Base-by-base conservation (phyloP, 2,797 vertebrate species). In the Hippoglossus hippoglossus region DNA sequence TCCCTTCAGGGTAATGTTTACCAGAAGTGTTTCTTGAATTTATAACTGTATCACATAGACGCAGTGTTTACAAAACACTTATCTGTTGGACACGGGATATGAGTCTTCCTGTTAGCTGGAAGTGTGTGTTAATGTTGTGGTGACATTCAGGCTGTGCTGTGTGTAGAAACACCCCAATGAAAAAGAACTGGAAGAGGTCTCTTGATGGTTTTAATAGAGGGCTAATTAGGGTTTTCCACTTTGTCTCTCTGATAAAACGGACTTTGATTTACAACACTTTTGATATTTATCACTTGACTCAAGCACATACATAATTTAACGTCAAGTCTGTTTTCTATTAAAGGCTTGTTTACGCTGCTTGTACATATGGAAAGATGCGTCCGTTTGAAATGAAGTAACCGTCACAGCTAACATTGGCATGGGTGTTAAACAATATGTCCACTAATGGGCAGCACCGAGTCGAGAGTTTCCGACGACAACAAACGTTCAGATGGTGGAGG, bases 81-180 rank as follows among this genome's bases (percentile, higher is more conserved):
- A 86, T 89, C 77, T 83, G 56, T 68, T 39, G 52, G 63, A 52
- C 77, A 51, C 4, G 56, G 67, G 52, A 81, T 53, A 63, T 56
- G 21, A 18, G 25, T 67, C 76, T 91, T 89, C 83, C 86, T 77
- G 81, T 84, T 51, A n/a, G 67, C 44, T 36, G 51, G 7, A 46
- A 46, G 18, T 41, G 21, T 6, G 11, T 24, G 31, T 13, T 1
- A 15, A 5, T 61, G 46, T 49, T 82, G 52, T 56, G 51, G 58
- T 50, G 19, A 39, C 26, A 25, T 21, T 9, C 0, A 0, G 24
- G 1, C 21, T 22, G n/a, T 67, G 18, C 22, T 28, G n/a, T 71
- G 25, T 44, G 46, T 18, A 36, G 5, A 49, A 71, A 55, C 49
- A 39, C 52, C 55, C 24, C 36, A 16, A 63, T 53, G 54, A 66